phyloP scores from a whole-genome alignment of 2,113 vertebrate genomes.

The Mugil cephalus region DNA sequence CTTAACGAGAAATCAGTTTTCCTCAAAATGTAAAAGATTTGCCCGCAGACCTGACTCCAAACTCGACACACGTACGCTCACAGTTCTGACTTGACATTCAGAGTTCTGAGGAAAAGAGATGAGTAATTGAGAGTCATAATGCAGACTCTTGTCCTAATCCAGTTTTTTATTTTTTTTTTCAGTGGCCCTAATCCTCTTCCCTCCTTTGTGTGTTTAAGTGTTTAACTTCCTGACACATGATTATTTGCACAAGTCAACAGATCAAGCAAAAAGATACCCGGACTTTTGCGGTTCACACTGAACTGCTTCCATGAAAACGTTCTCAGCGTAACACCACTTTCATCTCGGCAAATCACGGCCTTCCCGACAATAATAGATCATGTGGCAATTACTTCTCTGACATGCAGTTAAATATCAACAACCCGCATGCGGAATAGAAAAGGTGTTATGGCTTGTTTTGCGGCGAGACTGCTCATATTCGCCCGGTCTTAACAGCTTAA shows the following conservation, averaged over 20 bases:
- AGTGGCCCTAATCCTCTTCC: neutral
- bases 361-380: slow-evolving; percentile 58
- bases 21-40: too few relatives aligned
- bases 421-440: slow-evolving; percentile 31
- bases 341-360: slow-evolving; percentile 50
- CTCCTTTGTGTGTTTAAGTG: neutral
- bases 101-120: too few relatives aligned
- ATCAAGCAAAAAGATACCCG: slow-evolving; percentile 15
- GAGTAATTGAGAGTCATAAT: too few relatives aligned
- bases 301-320: slow-evolving; percentile 40
- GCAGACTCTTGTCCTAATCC: too few relatives aligned
- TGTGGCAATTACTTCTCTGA: slow-evolving; percentile 55
- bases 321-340: slow-evolving; percentile 30
- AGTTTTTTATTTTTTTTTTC: too few relatives aligned
- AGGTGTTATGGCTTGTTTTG: slow-evolving; percentile 70
- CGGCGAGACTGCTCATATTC: slow-evolving; percentile 52
- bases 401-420: slow-evolving; percentile 57
- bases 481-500: slow-evolving; percentile 64
- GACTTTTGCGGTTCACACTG: neutral
- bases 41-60: too few relatives aligned
- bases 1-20: too few relatives aligned
- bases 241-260: slow-evolving; percentile 39
- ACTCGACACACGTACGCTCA: too few relatives aligned
- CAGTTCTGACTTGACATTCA: too few relatives aligned
- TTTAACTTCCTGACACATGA: slow-evolving; percentile 20